Evolutionary conservation across 2,113 vertebrate species (phyloP).

Genomic region (Athene cunicularia): DNA sequence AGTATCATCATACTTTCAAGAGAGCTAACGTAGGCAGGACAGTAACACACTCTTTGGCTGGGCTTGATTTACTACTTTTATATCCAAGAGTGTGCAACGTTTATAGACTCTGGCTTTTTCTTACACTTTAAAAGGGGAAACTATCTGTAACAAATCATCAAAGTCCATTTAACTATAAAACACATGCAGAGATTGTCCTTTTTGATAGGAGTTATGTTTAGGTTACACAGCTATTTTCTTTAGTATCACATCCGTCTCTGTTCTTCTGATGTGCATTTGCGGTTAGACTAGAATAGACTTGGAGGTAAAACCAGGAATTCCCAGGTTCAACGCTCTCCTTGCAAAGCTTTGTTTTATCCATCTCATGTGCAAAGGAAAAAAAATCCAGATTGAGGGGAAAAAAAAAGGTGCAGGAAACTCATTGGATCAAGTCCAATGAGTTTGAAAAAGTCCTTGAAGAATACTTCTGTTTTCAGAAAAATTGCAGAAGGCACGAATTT

Average conservation of each 20-base stretch:
- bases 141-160: not conserved
- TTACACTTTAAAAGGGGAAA: not conserved
- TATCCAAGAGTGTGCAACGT: too few relatives aligned
- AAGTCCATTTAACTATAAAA: not conserved
- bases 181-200: not conserved
- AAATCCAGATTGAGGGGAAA: not conserved
- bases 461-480: not conserved
- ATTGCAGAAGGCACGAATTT: not conserved
- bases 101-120: not conserved
- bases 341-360: not conserved
- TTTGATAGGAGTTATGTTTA: not conserved
- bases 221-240: not conserved
- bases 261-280: not conserved
- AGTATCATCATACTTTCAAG: not conserved
- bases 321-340: not conserved
- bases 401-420: not conserved
- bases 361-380: not conserved
- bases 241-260: not conserved
- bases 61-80: not conserved
- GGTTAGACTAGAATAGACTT: not conserved
- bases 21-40: fast-evolving
- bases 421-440: not conserved
- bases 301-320: not conserved
- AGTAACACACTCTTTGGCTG: not conserved
- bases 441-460: not conserved